Conservation (phyloP, 2,797 vertebrate species). For the Mallotus villosus region DNA sequence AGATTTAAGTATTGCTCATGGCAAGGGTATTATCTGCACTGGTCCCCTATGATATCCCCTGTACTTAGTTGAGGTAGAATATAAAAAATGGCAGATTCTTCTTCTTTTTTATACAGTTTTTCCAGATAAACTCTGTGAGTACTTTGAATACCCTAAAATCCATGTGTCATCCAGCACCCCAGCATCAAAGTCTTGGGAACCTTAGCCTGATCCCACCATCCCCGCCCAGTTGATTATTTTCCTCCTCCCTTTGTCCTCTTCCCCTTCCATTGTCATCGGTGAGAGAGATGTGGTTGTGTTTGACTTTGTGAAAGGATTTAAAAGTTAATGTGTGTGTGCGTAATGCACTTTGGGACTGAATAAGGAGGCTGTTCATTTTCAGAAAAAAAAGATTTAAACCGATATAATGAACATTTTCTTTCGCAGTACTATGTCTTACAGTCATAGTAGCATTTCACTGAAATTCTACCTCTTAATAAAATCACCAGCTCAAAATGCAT, state of each 20-base stretch:
- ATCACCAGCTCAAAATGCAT: too few relatives aligned
- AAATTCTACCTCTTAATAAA: too few relatives aligned
- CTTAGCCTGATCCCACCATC: background rate
- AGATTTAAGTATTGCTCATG: background rate
- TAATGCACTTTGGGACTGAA: background rate
- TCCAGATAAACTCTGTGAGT: background rate
- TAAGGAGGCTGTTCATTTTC: background rate
- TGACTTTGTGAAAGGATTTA: conserved; percentile 3
- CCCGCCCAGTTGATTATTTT: background rate
- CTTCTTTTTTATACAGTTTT: background rate
- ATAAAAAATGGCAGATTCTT: background rate
- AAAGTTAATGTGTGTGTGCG: conserved; percentile 1
- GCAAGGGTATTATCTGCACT: background rate
- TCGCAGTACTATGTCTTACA: too few relatives aligned
- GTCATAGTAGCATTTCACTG: too few relatives aligned
- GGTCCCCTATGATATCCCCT: background rate
- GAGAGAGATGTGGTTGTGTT: background rate
- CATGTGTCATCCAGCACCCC: conserved; percentile 3
- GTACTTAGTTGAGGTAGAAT: background rate
- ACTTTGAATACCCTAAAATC: conserved; percentile 8
- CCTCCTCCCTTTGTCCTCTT: background rate
- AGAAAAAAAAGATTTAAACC: too few relatives aligned
- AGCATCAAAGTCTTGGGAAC: conserved; percentile 3
- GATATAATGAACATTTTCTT: too few relatives aligned
- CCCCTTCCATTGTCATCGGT: background rate